Evolutionary conservation across 2,113 vertebrate genomes (phyloP), one percentile per base, ranked within the genome.

Genomic region (Pogona vitticeps): DNA sequence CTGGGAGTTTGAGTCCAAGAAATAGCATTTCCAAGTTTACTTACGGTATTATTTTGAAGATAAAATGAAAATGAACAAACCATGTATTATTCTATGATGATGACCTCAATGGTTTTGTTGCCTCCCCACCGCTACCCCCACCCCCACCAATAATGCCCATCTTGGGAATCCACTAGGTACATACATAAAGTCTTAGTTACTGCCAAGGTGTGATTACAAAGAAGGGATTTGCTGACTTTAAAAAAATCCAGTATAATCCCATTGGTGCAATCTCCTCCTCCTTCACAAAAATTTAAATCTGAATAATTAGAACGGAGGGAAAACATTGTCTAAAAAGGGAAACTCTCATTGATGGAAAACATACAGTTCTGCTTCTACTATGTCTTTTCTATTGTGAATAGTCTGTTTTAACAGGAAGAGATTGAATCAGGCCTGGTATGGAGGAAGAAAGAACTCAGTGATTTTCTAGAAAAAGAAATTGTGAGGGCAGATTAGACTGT

Each of bases 361-460:
- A 77, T 91, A 92, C 46, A 86, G 77, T 0, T 5, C 76, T 15
- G 87, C 88, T 80, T 36, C 1, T 76, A n/a, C 88, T 3, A 79
- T 87, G 80, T 80, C 83, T 40, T 82, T 93, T 78, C 6, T 1
- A 81, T 85, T 90, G 85, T 91, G 70, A 85, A 80, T 86, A 90
- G 85, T 89, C 87, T 91, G 86, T 94, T 95, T 92, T 86, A 94
- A 92, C 92, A 94, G 92, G 94, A 95, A 95, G 85, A 89, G 80
- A 77, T 90, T 94, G 93, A 92, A 95, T 95, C 95, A 94, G 90
- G 0, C 0, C 33, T 82, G 86, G 79, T 18, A 65, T 91, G 92
- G 93, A 36, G 65, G 88, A 83, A 80, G 33, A 90, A 91, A 89
- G 0, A 28, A 92, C 84, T 77, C 42, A 90, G 58, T 82, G 63